Evolutionary conservation across 2,113 vertebrate species (phyloP).

Genomic region (Oryzias melastigma): DNA sequence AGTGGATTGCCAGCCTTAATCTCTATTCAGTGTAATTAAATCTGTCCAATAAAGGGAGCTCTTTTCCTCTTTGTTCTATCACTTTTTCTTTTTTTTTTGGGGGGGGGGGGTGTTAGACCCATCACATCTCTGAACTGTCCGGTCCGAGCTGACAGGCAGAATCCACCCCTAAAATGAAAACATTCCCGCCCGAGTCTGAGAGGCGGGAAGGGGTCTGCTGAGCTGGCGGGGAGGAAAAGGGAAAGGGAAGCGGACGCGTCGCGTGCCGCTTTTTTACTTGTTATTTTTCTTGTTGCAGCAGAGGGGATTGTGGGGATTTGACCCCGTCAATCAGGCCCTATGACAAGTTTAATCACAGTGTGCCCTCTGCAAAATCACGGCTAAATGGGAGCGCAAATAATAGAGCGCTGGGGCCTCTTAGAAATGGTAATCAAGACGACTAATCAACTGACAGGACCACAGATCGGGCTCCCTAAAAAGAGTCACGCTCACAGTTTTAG

Average conservation of each 20-base stretch:
- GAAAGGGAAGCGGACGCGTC: slow-evolving; percentile 85
- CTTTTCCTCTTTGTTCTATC: slow-evolving; percentile 93
- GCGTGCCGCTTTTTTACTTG: slow-evolving; percentile 69
- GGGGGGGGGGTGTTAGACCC: slow-evolving; percentile 97
- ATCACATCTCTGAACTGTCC: slow-evolving; percentile 96
- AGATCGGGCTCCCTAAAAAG: slow-evolving; percentile 85
- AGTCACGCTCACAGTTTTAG: slow-evolving; percentile 84
- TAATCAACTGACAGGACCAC: slow-evolving; percentile 99
- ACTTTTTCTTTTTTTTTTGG: slow-evolving; percentile 53
- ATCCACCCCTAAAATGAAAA: slow-evolving; percentile 99
- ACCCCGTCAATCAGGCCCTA: slow-evolving; percentile 97
- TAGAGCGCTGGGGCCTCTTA: slow-evolving; percentile 95
- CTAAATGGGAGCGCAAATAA: slow-evolving; percentile 99
- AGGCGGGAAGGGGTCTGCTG: slow-evolving; percentile 36
- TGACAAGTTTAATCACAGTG: slow-evolving; percentile 99
- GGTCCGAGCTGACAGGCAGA: slow-evolving; percentile 91
- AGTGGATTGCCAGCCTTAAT: slow-evolving; percentile 95
- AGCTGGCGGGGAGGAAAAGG: slow-evolving; percentile 79
- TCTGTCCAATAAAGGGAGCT: slow-evolving; percentile 98
- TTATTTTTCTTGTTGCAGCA: slow-evolving; percentile 80
- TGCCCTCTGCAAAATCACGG: slow-evolving; percentile 95
- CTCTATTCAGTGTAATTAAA: slow-evolving; percentile 99
- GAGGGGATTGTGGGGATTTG: slow-evolving; percentile 97
- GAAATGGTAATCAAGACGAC: slow-evolving; percentile 99
- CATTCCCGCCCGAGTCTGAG: slow-evolving; percentile 94